These are phyloP conservation scores for Drosophila oshimai DNA, from an alignment of 1,140 invertebrate species.

Conservation along the genomic window DNA sequence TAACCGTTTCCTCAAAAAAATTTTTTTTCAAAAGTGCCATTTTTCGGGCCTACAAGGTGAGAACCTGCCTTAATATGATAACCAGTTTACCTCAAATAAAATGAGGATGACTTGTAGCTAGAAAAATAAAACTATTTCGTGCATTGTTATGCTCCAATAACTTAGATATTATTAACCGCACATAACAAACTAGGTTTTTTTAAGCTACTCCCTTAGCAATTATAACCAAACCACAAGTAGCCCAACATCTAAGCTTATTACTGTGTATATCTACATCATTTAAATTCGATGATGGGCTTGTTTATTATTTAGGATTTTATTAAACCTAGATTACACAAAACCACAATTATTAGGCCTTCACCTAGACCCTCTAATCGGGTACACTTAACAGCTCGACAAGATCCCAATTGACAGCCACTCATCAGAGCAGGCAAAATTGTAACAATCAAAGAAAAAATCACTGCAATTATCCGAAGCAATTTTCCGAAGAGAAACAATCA, in stretches of 20 bases:
- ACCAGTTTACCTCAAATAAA: no score
- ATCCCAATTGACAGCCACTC: slow-evolving; percentile 47
- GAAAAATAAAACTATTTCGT: no score
- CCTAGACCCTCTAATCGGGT: slow-evolving; percentile 26
- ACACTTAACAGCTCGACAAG: slow-evolving; percentile 44
- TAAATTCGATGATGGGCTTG: background rate
- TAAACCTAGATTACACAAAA: slow-evolving; percentile 16
- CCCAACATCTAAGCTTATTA: background rate
- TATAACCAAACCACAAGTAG: background rate
- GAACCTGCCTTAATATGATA: no score
- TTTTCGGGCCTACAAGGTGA: no score
- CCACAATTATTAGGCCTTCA: slow-evolving; percentile 17
- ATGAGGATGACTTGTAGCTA: no score
- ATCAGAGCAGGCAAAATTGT: slow-evolving; percentile 36
- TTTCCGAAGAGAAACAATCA: slow-evolving; percentile 40
- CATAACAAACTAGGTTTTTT: no score
- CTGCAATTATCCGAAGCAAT: slow-evolving; percentile 56
- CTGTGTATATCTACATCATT: background rate
- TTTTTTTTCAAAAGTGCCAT: no score
- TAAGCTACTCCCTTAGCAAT: no score
- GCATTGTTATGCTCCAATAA: no score
- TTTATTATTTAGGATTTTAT: slow-evolving; percentile 16
- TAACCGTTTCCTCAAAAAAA: no score
- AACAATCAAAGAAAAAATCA: slow-evolving; percentile 64
- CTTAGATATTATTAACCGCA: no score